Evolutionary conservation across 2,888 invertebrate species (phyloP).

Genomic region (Ctena decussata): DNA sequence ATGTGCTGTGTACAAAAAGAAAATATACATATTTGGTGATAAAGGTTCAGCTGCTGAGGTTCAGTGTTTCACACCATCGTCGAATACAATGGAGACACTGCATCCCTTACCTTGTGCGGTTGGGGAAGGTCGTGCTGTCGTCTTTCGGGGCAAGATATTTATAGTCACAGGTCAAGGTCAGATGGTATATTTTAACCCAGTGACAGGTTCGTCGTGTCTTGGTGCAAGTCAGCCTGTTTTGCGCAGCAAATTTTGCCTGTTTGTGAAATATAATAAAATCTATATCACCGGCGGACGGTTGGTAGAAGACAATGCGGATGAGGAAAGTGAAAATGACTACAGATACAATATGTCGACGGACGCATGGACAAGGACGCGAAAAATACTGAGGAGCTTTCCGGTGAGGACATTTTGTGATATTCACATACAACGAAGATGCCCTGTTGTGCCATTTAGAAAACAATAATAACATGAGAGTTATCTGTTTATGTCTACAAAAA

Average conservation of each 20-base stretch:
- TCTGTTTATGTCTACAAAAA: no score
- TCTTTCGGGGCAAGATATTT: slow-evolving; percentile 1
- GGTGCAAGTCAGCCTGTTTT: not conserved
- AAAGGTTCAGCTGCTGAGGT: not conserved
- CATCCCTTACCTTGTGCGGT: not conserved
- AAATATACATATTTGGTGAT: not conserved
- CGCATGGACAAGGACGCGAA: not conserved
- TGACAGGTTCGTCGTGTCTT: not conserved
- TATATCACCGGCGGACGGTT: not conserved
- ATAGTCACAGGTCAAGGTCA: not conserved
- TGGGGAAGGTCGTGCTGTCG: not conserved
- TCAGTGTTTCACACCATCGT: not conserved
- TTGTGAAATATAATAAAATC: not conserved
- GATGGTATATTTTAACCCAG: not conserved
- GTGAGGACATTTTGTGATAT: not conserved
- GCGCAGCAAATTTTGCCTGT: not conserved
- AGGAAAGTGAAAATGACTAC: not conserved
- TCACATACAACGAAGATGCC: slow-evolving; percentile 2
- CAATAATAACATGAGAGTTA: no score
- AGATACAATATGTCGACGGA: not conserved
- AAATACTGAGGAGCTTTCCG: not conserved
- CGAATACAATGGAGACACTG: not conserved
- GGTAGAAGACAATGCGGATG: not conserved
- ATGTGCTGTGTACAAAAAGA: not conserved
- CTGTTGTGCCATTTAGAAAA: slow-evolving; percentile 2